phyloP scores from a whole-genome alignment of 2,888 invertebrate species.

The Eupelmus urozonus region DNA sequence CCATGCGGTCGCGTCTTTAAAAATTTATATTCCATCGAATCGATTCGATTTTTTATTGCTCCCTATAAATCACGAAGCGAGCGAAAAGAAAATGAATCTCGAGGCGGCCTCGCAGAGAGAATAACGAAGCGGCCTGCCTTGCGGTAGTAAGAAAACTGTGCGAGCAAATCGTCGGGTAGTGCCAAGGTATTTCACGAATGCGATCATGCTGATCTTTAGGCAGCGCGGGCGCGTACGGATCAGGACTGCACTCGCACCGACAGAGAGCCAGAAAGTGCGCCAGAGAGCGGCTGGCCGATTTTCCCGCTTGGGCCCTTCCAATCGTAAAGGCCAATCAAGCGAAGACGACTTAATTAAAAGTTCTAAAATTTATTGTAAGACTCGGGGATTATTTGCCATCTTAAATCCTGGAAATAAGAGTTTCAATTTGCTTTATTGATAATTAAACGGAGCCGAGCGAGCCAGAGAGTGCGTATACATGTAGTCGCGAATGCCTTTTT shows the following conservation, averaged over 20 bases:
- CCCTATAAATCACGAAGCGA: conserved; percentile 31
- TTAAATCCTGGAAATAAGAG: conserved; percentile 49
- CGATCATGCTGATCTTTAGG: conserved; percentile 61
- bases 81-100: conserved; percentile 40
- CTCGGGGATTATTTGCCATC: conserved; percentile 19
- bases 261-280: conserved; percentile 69
- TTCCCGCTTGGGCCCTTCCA: neutral
- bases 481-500: conserved; percentile 3
- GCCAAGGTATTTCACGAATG: conserved; percentile 70
- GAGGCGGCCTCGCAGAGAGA: neutral
- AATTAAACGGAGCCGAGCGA: conserved; percentile 34
- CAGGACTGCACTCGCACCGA: conserved; percentile 63
- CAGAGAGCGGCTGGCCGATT: conserved; percentile 64
- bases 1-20: neutral
- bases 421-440: conserved; percentile 49
- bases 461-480: neutral
- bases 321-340: conserved; percentile 52
- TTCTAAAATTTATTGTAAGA: conserved; percentile 50
- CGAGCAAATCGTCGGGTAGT: conserved; percentile 46
- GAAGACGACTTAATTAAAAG: conserved; percentile 48
- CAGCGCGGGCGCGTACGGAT: conserved; percentile 61
- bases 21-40: conserved; percentile 36
- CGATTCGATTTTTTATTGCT: conserved; percentile 43
- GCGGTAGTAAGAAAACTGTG: neutral
- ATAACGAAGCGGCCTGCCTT: neutral